Evolutionary conservation across 2,888 invertebrate genomes (phyloP).

Genomic region (Nemotelus pantherinus): DNA sequence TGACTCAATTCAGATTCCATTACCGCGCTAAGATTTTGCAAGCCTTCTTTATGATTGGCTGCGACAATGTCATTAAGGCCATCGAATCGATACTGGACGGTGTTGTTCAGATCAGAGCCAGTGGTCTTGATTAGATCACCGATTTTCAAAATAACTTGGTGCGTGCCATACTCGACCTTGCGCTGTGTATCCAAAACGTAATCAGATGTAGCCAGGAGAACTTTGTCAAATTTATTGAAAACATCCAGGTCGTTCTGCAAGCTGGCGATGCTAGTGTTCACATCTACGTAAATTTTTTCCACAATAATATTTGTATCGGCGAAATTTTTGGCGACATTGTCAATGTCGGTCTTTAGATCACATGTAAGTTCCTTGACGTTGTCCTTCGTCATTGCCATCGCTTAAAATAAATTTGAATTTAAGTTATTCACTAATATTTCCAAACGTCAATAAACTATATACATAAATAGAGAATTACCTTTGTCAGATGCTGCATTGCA

Average conservation of each 20-base stretch:
- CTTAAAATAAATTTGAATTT: conserved; percentile 55
- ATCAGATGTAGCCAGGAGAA: conserved; percentile 84
- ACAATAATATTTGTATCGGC: conserved; percentile 69
- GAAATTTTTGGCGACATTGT: conserved; percentile 70
- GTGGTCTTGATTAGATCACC: conserved; percentile 75
- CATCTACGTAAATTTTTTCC: conserved; percentile 68
- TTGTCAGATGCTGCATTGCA: conserved; percentile 65
- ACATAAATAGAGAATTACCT: conserved; percentile 59
- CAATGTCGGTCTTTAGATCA: conserved; percentile 65
- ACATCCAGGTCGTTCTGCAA: conserved; percentile 67
- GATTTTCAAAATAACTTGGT: conserved; percentile 81
- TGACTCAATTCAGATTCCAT: conserved; percentile 84
- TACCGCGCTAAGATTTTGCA: conserved; percentile 78
- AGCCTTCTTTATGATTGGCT: conserved; percentile 75
- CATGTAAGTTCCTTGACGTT: conserved; percentile 69
- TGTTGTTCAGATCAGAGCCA: conserved; percentile 72
- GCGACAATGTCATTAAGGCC: conserved; percentile 75
- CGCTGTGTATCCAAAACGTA: conserved; percentile 85
- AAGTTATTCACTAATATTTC: conserved; percentile 19
- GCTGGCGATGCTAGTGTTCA: conserved; percentile 68
- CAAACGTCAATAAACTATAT: not conserved
- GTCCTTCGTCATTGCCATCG: conserved; percentile 65
- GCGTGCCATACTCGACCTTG: conserved; percentile 84
- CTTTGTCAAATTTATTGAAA: conserved; percentile 78
- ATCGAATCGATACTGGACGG: conserved; percentile 75